Evolutionary conservation across 2,888 invertebrate genomes (phyloP), one percentile per base, ranked within the genome.

Genomic region (Caprella mutica): DNA sequence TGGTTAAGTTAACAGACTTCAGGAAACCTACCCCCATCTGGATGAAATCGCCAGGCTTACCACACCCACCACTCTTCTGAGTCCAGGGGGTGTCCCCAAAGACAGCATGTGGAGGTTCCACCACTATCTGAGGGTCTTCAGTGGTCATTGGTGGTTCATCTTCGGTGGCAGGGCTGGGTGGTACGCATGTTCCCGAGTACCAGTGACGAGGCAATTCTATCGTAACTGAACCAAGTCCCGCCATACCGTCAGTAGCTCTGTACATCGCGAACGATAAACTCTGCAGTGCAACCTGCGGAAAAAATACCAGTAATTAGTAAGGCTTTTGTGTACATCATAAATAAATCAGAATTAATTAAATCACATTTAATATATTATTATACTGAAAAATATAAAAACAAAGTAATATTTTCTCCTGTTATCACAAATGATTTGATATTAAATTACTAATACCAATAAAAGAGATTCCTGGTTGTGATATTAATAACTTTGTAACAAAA

Each of bases 31-130:
- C 66, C 9, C 68, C 69, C 23, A 79, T 65, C 66, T 76, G 78
- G 46, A 81, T 77, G 69, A 78, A 80, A 67, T 80, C 78, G 0
- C 81, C 81, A 5, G 69, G 70, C 65, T 76, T 73, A 4, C 80
- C 80, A 66, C 81, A 82, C 9, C 79, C 79, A 26, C 77, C 73
- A 3, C 78, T 77, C 68, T 81, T 81, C 67, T 80, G 78, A 1
- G 81, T 81, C 77, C 78, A 81, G n/a, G 78, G 74, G 9, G 72
- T 67, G 67, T 76, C 73, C 3, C 74, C 74, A 60, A 77, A 78
- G 43, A 78, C 71, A 5, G 76, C 75, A 65, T 79, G 77, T 26
- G 71, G 69, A 3, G 76, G 75, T 21, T 78, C 71, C 2, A 74
- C 67, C 27, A 76, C 69, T 46, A 82, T 72, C 67, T 82, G 80